Percentiles rank a stretch among this genome's conserved stretches.
Evolutionary conservation across 1,140 invertebrate genomes (phyloP).

Genomic region (Nephila pilipes): DNA sequence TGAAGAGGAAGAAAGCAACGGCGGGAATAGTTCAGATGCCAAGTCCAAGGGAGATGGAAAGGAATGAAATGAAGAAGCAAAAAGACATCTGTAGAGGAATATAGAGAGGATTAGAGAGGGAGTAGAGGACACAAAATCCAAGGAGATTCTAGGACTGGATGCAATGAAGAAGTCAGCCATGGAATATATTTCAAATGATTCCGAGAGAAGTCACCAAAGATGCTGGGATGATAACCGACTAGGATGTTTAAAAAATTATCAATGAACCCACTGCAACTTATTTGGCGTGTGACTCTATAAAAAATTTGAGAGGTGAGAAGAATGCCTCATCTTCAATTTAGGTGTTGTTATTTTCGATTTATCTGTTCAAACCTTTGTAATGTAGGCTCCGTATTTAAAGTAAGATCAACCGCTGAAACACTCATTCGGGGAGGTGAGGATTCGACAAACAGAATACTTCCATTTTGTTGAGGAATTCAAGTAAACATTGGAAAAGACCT

Average conservation of each 20-base stretch:
- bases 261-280: constrained; percentile 92
- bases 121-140: constrained; percentile 95
- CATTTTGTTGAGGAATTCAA: constrained; percentile 86
- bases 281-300: constrained; percentile 91
- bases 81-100: constrained; percentile 83
- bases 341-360: constrained; percentile 99
- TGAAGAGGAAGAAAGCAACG: too few species aligned
- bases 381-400: constrained; percentile 92
- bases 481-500: constrained; percentile 80
- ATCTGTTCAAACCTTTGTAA: constrained; percentile 98
- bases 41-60: too few species aligned
- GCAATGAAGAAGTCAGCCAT: constrained; percentile 94
- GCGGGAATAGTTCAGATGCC: too few species aligned
- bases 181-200: constrained; percentile 93
- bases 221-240: constrained; percentile 91
- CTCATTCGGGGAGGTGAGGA: constrained; percentile 97
- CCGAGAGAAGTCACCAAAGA: too few species aligned
- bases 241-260: constrained; percentile 99
- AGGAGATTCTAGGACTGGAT: constrained; percentile 98
- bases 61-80: constrained; percentile 84
- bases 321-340: constrained; percentile 92
- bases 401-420: constrained; percentile 98
- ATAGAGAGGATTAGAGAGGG: constrained; percentile 94
- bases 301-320: constrained; percentile 84
- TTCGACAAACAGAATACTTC: constrained; percentile 96